Conservation (phyloP, 2,113 vertebrate species). For the Galeopterus variegatus region DNA sequence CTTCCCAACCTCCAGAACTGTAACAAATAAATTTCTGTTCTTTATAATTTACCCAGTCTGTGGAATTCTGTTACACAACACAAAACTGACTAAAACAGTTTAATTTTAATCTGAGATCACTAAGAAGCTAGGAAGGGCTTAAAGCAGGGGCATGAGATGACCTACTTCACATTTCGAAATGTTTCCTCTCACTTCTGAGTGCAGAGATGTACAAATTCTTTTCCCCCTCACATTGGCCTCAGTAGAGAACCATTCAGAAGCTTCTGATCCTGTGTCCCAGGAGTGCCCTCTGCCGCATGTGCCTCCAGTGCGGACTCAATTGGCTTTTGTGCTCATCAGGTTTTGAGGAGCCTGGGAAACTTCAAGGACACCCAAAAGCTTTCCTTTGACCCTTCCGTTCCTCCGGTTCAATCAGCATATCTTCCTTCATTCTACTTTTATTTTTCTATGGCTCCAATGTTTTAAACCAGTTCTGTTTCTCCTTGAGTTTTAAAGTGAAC, state of each 20-base stretch:
- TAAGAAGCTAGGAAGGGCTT: background rate
- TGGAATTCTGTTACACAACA: background rate
- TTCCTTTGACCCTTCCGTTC: background rate
- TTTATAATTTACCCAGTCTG: background rate
- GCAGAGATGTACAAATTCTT: background rate
- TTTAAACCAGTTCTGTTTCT: background rate
- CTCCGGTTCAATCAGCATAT: background rate
- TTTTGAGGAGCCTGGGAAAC: background rate
- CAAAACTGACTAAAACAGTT: background rate
- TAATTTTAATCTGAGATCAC: background rate
- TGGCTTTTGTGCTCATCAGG: background rate
- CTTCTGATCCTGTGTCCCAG: background rate
- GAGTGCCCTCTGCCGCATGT: background rate
- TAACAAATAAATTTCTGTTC: background rate
- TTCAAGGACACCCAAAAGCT: background rate
- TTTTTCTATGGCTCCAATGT: background rate
- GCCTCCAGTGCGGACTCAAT: rapidly evolving
- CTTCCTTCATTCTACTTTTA: background rate
- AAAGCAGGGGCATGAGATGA: background rate
- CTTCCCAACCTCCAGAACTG: background rate
- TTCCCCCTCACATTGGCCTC: background rate
- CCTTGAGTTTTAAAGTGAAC: background rate
- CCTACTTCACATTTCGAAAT: background rate
- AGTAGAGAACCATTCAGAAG: background rate
- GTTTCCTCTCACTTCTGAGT: background rate